Conservation (phyloP, 2,797 vertebrate species). For the Lates japonicus region DNA sequence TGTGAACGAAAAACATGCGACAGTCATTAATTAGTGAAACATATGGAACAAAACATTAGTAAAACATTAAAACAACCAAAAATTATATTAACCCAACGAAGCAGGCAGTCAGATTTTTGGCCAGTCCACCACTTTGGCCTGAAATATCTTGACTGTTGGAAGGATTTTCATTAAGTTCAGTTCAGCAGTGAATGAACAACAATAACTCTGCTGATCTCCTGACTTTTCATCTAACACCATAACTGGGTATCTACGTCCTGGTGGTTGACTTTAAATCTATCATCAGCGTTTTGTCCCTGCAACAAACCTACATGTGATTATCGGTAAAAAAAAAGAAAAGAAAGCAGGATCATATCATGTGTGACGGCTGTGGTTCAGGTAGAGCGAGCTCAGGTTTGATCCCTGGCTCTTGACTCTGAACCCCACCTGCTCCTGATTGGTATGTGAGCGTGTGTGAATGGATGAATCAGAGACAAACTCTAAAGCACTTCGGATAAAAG, state of each 20-base stretch:
- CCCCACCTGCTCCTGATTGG: no score
- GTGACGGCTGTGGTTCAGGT: no score
- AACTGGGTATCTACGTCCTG: no score
- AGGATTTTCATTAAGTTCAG: background rate
- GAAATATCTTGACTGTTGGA: background rate
- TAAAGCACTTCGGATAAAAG: no score
- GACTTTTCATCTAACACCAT: no score
- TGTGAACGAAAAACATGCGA: constrained; percentile 50
- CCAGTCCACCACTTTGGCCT: background rate
- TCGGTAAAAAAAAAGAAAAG: background rate
- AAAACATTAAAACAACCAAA: constrained; percentile 2
- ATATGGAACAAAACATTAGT: background rate
- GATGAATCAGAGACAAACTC: no score
- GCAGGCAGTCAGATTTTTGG: no score
- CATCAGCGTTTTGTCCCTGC: background rate
- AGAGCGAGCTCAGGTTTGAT: background rate
- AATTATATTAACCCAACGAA: no score
- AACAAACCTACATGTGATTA: background rate
- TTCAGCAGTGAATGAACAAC: background rate
- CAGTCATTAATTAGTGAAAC: background rate
- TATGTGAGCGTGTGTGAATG: no score
- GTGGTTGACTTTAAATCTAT: no score
- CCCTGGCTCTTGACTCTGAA: background rate
- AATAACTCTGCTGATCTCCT: background rate
- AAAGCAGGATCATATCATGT: no score